Percentiles rank a stretch among this genome's conserved stretches.
Evolutionary conservation across 1,140 invertebrate species (phyloP).

Genomic region (Apis florea): DNA sequence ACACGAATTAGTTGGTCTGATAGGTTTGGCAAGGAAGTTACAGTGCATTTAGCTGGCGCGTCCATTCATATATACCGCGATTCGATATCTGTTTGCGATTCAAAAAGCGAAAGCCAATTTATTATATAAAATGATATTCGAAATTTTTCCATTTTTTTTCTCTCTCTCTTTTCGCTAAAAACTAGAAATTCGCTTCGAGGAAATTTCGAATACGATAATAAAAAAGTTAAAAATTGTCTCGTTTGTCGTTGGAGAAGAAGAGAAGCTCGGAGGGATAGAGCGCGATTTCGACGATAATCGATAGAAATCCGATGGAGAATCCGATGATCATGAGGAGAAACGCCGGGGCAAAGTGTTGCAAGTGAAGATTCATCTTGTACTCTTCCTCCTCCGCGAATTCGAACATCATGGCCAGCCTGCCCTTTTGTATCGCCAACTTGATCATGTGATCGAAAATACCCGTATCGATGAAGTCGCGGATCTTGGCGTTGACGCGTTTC

Average conservation of each 20-base stretch:
- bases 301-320: slow-evolving; percentile 31
- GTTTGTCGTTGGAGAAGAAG: too few species aligned
- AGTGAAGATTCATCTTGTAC: slow-evolving; percentile 41
- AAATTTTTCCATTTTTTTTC: not conserved
- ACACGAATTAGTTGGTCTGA: slow-evolving; percentile 2
- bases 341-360: slow-evolving; percentile 64
- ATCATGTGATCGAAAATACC: slow-evolving; percentile 64
- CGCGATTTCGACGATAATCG: slow-evolving; percentile 42
- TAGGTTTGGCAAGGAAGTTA: slow-evolving; percentile 26
- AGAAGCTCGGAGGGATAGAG: slow-evolving; percentile 14
- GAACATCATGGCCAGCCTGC: not conserved
- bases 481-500: slow-evolving; percentile 55
- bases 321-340: slow-evolving; percentile 71
- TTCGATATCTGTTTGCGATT: slow-evolving; percentile 42
- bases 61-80: not conserved
- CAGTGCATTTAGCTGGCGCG: slow-evolving; percentile 4
- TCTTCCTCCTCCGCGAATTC: slow-evolving; percentile 5
- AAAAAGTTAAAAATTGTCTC: too few species aligned
- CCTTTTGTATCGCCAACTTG: not conserved
- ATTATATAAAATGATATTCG: slow-evolving; percentile 20
- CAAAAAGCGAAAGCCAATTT: slow-evolving; percentile 39
- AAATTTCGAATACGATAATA: too few species aligned
- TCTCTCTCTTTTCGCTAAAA: too few species aligned
- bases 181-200: too few species aligned
- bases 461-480: slow-evolving; percentile 52